Percentiles rank a stretch among this genome's conserved stretches.
Conservation (phyloP, 2,113 vertebrate genomes). For the Strix aluco region DNA sequence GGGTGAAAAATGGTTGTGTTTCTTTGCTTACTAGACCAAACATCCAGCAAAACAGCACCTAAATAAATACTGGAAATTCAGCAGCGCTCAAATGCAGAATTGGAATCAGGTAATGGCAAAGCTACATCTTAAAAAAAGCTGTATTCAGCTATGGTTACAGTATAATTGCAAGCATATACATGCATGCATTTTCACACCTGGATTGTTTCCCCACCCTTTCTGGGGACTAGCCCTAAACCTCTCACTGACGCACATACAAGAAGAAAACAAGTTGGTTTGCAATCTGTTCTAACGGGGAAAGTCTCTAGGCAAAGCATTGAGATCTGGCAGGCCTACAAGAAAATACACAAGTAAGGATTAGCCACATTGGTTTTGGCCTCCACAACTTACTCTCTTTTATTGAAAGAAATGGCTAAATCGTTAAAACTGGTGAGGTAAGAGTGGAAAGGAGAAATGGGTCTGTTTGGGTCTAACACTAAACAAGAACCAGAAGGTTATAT, state of each 20-base stretch:
- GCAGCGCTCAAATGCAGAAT: neutral
- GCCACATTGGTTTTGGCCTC: neutral
- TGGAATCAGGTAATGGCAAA: neutral
- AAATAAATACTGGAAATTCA: neutral
- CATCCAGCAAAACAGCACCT: neutral
- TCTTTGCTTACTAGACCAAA: neutral
- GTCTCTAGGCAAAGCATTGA: constrained; percentile 30
- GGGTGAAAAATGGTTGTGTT: neutral
- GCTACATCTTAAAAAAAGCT: neutral
- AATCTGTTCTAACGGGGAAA: neutral
- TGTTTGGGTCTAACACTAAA: neutral
- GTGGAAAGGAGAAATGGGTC: neutral
- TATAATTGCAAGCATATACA: constrained; percentile 55
- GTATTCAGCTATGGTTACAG: neutral
- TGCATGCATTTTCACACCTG: constrained; percentile 59
- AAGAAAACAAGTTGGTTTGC: constrained; percentile 31
- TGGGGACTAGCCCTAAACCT: constrained; percentile 26
- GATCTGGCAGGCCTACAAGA: constrained; percentile 21
- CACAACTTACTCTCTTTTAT: neutral
- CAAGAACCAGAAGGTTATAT: neutral
- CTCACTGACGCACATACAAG: constrained; percentile 28
- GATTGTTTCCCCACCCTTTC: constrained; percentile 49
- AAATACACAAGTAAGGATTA: neutral
- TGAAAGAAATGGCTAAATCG: neutral
- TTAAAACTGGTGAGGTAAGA: neutral